phyloP scores from a whole-genome alignment of 2,888 invertebrate genomes.

The Stegana nigrithorax region DNA sequence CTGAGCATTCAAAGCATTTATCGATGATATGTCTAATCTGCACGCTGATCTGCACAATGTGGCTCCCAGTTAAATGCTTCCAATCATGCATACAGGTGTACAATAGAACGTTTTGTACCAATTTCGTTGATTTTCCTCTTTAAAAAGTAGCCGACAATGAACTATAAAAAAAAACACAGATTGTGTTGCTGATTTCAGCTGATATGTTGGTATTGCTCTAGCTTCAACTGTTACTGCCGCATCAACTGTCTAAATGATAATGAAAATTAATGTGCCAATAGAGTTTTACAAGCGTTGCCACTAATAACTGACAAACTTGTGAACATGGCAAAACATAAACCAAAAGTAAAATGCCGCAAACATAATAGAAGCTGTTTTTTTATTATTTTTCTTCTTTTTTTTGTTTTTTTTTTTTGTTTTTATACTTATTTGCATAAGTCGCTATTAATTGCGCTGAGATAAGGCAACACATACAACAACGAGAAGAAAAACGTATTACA shows the following conservation, averaged over 20 bases:
- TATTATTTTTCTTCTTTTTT: too few species aligned
- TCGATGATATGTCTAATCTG: conserved; percentile 56
- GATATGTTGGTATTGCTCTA: neutral
- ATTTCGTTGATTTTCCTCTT: neutral
- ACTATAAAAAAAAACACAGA: neutral
- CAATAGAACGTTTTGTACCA: neutral
- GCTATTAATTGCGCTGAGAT: conserved; percentile 60
- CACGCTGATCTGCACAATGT: conserved; percentile 26
- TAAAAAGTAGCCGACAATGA: neutral
- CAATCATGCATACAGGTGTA: too few species aligned
- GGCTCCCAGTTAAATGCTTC: too few species aligned
- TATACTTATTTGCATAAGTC: conserved; percentile 59
- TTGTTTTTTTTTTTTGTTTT: too few species aligned
- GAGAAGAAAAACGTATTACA: conserved; percentile 4
- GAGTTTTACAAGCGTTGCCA: conserved; percentile 1
- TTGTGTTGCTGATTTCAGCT: conserved; percentile 14
- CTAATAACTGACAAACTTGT: conserved; percentile 19
- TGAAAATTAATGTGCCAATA: conserved; percentile 29
- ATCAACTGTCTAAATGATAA: neutral
- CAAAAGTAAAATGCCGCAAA: neutral
- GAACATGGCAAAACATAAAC: conserved; percentile 11
- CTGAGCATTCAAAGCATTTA: conserved; percentile 32
- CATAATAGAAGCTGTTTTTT: neutral
- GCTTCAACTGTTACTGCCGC: neutral
- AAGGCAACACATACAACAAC: conserved; percentile 30